A percentile compares a stretch with the other conserved stretches of the same genome.
phyloP scores from a whole-genome alignment of 2,113 vertebrate genomes.

The Recurvirostra avosetta region DNA sequence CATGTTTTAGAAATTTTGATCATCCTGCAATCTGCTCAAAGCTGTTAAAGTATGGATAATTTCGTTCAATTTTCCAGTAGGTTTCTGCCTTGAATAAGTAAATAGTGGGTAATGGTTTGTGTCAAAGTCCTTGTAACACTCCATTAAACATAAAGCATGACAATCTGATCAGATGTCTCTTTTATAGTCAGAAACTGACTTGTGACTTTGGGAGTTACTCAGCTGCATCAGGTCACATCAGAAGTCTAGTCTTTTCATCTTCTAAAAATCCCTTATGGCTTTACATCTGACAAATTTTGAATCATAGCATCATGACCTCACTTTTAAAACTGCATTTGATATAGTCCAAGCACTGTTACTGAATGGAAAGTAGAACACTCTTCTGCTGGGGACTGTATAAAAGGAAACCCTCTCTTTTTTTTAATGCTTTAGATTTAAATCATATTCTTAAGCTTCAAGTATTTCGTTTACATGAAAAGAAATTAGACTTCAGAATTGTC shows the following conservation, averaged over 20 bases:
- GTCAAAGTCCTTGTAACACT: conserved; percentile 87
- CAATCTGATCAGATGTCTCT: conserved; percentile 87
- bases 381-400: conserved; percentile 3
- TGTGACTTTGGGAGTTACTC: conserved; percentile 77
- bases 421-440: conserved; percentile 1
- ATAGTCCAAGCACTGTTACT: conserved; percentile 40
- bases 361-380: conserved; percentile 44
- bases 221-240: conserved; percentile 75
- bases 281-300: conserved; percentile 68
- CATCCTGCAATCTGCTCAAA: conserved; percentile 70
- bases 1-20: conserved; percentile 70
- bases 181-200: conserved; percentile 79
- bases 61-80: conserved; percentile 80
- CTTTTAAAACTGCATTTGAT: conserved; percentile 56
- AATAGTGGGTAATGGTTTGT: conserved; percentile 93
- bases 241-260: conserved; percentile 71
- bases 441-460: background rate
- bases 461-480: conserved; percentile 4
- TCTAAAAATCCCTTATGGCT: conserved; percentile 61
- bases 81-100: conserved; percentile 84
- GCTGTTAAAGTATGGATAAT: conserved; percentile 80
- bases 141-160: conserved; percentile 89
- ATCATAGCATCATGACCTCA: conserved; percentile 60
- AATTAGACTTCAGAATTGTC: background rate
- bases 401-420: background rate